These are phyloP conservation scores for Sciurus vulgaris DNA, from an alignment of 2,797 vertebrate species.

Conservation along the genomic window DNA sequence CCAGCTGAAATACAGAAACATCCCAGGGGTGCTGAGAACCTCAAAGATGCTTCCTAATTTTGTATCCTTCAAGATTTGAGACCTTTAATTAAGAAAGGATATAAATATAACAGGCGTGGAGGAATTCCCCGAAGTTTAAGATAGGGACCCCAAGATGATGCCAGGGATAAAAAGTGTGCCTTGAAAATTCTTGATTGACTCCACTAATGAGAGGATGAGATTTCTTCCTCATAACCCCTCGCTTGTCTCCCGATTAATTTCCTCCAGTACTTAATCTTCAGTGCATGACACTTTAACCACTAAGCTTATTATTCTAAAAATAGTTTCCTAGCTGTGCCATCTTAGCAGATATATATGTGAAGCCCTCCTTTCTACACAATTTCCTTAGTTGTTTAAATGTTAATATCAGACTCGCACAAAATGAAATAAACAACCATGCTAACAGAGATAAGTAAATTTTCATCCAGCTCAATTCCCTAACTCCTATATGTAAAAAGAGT, in stretches of 20 bases:
- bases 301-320: slow-evolving; percentile 85
- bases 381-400: slow-evolving; percentile 76
- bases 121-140: slow-evolving; percentile 79
- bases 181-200: slow-evolving; percentile 84
- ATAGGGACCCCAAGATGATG: slow-evolving; percentile 80
- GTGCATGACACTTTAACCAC: slow-evolving; percentile 85
- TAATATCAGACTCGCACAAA: slow-evolving; percentile 76
- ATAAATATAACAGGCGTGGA: slow-evolving; percentile 77
- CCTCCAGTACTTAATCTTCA: slow-evolving; percentile 83
- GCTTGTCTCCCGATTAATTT: slow-evolving; percentile 83
- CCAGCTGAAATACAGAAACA: slow-evolving; percentile 38
- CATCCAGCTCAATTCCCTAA: slow-evolving; percentile 60
- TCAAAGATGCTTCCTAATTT: slow-evolving; percentile 76
- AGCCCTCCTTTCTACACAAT: slow-evolving; percentile 79
- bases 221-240: slow-evolving; percentile 77
- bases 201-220: slow-evolving; percentile 83
- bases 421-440: slow-evolving; percentile 78
- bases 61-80: slow-evolving; percentile 71
- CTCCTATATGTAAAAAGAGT: slow-evolving; percentile 69
- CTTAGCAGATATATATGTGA: slow-evolving; percentile 77
- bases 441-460: slow-evolving; percentile 70
- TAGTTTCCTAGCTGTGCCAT: slow-evolving; percentile 79
- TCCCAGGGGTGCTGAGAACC: slow-evolving; percentile 63
- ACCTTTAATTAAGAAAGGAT: slow-evolving; percentile 81
- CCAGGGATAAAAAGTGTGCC: slow-evolving; percentile 78